Conservation (phyloP, 1,140 invertebrate genomes). For the Chironomus striatipennis region DNA sequence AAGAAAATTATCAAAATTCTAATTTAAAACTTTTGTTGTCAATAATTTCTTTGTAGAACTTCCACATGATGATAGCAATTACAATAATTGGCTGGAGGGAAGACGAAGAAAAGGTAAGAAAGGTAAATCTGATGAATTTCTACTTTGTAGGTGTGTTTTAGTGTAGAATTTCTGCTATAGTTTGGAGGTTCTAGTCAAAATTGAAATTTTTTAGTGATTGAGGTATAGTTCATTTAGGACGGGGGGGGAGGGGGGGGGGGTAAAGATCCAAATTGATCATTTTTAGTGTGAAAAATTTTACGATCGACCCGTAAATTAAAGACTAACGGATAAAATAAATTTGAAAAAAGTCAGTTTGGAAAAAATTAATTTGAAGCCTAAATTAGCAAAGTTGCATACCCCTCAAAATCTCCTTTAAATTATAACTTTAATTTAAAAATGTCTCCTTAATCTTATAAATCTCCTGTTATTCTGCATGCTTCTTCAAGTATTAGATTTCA, state of each 20-base stretch:
- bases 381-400: too few relatives aligned
- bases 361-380: too few relatives aligned
- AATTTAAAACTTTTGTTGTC: neutral
- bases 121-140: neutral
- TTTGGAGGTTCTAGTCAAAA: neutral
- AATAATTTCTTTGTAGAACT: neutral
- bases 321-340: too few relatives aligned
- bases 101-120: slow-evolving; percentile 12
- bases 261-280: too few relatives aligned
- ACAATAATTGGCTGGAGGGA: neutral
- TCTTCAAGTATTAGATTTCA: neutral
- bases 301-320: too few relatives aligned
- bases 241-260: too few relatives aligned
- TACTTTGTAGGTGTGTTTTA: neutral
- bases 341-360: too few relatives aligned
- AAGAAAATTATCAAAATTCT: neutral
- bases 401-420: neutral
- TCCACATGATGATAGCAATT: neutral
- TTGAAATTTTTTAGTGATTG: neutral
- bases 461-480: too few relatives aligned
- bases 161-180: neutral
- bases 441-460: neutral
- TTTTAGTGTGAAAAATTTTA: too few relatives aligned
- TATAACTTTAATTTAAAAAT: neutral
- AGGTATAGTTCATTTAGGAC: too few relatives aligned